Evolutionary conservation across 2,888 invertebrate species (phyloP).

Genomic region (Pollenia griseotomentosa): DNA sequence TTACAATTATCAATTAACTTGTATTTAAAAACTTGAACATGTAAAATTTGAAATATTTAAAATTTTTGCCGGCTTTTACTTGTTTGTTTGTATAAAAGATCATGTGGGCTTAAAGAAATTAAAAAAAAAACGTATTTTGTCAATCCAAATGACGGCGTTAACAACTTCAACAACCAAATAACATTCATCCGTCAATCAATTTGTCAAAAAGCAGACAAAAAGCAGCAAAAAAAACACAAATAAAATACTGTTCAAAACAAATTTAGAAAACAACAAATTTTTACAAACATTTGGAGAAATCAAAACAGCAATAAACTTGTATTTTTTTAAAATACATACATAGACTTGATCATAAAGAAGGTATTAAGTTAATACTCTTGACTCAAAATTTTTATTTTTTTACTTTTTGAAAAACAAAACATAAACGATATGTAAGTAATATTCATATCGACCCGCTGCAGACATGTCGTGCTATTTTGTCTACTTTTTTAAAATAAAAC

Average conservation of each 20-base stretch:
- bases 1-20: not conserved
- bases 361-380: too few relatives aligned
- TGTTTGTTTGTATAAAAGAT: constrained; percentile 24
- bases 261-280: not conserved
- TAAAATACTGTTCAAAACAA: not conserved
- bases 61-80: constrained; percentile 19
- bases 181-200: constrained; percentile 69
- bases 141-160: constrained; percentile 46
- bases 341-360: too few relatives aligned
- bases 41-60: not conserved
- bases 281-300: constrained; percentile 37
- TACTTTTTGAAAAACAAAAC: too few relatives aligned
- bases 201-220: constrained; percentile 48
- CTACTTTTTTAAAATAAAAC: too few relatives aligned
- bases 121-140: constrained; percentile 43
- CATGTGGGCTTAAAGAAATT: not conserved
- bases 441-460: not conserved
- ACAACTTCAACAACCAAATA: constrained; percentile 30
- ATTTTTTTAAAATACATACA: not conserved
- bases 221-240: not conserved
- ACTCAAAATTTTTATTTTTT: too few relatives aligned
- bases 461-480: too few relatives aligned
- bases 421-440: too few relatives aligned
- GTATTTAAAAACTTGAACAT: not conserved
- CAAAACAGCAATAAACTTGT: constrained; percentile 8